Evolutionary conservation across 2,888 invertebrate species (phyloP), one percentile per base, ranked within the genome.

Genomic region (Chelonus formosanus): DNA sequence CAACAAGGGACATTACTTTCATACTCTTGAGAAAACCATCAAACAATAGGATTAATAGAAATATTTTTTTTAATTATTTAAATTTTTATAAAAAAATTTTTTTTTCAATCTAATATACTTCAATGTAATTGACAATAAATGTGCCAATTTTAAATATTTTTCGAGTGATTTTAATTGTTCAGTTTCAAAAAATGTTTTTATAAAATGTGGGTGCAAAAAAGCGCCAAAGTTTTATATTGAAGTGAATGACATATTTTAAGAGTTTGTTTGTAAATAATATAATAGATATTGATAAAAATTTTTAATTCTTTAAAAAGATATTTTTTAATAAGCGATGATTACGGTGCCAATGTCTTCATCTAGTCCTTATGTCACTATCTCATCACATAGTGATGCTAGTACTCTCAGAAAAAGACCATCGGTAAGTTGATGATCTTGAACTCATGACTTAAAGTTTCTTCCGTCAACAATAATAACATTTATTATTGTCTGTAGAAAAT

Each of bases 341-440:
- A 82, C 82, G 54, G 74, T 82, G 67, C 82, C 84, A 70, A 77
- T 81, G 54, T 76, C 78, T 58, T 70, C 77, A 48, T 80, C 82
- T 60, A 80, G 80, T 69, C 81, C 82, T 60, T 82, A 82, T 75
- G 72, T 76, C 70, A 81, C 78, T 65, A 76, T 79, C 62, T 78
- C 80, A 52, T 83, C 84, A 59, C 80, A 78, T 74, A 83, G 83
- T 74, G 83, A 84, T 73, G 79, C 82, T 32, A 82, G 81, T 73
- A 74, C 76, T 40, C 74, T 84, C 63, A 76, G 68, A 70, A 81
- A 77, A 73, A 76, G 75, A 64, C 76, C 78, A 65, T 70, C 75
- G 79, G 82, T 82, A 75, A 83, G 79, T n/a, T 52, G 54, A 52
- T 5, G 53, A 52, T 52, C 56, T 63, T 57, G 36, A 40, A 40